These are phyloP conservation scores for Aselliscus stoliczkanus DNA, from an alignment of 2,797 vertebrate species.

Conservation along the genomic window DNA sequence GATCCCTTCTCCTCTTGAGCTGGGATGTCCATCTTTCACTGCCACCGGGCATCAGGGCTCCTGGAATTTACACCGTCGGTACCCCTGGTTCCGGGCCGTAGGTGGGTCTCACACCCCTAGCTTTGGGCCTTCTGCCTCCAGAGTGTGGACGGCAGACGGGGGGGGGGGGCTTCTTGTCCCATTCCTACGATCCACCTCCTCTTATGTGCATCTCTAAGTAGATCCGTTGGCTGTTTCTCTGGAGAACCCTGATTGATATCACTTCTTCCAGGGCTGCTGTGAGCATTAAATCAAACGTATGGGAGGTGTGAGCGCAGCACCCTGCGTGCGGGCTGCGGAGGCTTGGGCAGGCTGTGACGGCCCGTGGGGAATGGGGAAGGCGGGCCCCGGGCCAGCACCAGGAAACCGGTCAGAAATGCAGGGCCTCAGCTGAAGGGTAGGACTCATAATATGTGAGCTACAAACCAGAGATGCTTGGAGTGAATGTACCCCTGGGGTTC, in stretches of 20 bases:
- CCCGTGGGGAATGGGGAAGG: accelerated
- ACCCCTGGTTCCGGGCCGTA: background rate
- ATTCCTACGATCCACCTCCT: background rate
- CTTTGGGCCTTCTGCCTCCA: no score
- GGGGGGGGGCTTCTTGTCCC: background rate
- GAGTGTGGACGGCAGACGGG: background rate
- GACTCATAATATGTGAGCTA: background rate
- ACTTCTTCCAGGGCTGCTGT: background rate
- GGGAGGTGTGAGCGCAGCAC: accelerated
- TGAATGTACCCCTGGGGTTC: background rate
- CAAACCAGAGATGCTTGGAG: background rate
- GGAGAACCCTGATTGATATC: background rate
- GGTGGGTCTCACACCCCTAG: background rate
- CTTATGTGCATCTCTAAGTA: background rate
- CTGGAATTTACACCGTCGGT: background rate
- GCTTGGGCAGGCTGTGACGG: accelerated
- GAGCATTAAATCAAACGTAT: background rate
- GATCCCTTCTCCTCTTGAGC: background rate
- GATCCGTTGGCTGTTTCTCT: background rate
- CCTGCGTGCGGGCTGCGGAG: background rate
- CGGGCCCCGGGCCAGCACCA: background rate
- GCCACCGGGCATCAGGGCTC: background rate
- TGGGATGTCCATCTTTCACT: background rate
- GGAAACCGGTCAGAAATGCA: accelerated
- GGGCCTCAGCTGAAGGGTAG: background rate